A percentile compares a stretch with the other conserved stretches of the same genome.
Conservation (phyloP, 2,888 invertebrate species). For the Copidosoma aretas region DNA sequence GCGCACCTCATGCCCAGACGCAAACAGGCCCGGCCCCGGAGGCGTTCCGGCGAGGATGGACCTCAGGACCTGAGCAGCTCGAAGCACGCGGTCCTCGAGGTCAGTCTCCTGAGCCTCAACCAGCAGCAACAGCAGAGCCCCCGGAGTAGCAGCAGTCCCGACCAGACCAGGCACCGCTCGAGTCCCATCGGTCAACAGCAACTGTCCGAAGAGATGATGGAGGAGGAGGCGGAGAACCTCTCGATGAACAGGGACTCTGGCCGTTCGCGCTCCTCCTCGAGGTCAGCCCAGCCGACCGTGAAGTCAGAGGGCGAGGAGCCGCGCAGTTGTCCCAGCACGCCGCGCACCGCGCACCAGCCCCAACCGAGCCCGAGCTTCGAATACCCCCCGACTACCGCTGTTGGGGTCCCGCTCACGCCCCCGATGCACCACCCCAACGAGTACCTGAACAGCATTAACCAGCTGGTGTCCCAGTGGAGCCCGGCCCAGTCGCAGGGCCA, state of each 20-base stretch:
- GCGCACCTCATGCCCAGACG: slow-evolving; percentile 80
- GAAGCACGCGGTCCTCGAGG: slow-evolving; percentile 19
- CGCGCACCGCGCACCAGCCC: slow-evolving; percentile 52
- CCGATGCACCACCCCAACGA: slow-evolving; percentile 67
- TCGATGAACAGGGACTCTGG: slow-evolving; percentile 54
- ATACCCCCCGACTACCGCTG: slow-evolving; percentile 63
- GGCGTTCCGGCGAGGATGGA: slow-evolving; percentile 79
- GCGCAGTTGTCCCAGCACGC: slow-evolving; percentile 57
- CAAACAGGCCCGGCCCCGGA: slow-evolving; percentile 84
- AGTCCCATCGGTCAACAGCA: slow-evolving; percentile 41
- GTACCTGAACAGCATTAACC: slow-evolving; percentile 58
- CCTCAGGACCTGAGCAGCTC: slow-evolving; percentile 69
- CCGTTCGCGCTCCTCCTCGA: slow-evolving; percentile 55
- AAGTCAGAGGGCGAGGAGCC: slow-evolving; percentile 57
- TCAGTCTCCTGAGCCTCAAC: slow-evolving; percentile 23
- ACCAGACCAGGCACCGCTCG: slow-evolving; percentile 38
- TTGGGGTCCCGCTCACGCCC: slow-evolving; percentile 80
- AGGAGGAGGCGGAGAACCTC: slow-evolving; percentile 59
- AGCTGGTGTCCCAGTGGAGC: slow-evolving; percentile 59
- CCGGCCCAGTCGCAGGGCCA: slow-evolving; percentile 19
- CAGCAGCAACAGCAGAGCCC: slow-evolving; percentile 42
- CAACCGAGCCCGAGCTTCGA: slow-evolving; percentile 54
- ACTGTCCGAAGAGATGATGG: slow-evolving; percentile 49
- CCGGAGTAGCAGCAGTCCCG: slow-evolving; percentile 29
- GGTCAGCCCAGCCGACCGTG: slow-evolving; percentile 66